Evolutionary conservation across 2,888 invertebrate genomes (phyloP), one percentile per base, ranked within the genome.

Genomic region (Anthophora plumipes): DNA sequence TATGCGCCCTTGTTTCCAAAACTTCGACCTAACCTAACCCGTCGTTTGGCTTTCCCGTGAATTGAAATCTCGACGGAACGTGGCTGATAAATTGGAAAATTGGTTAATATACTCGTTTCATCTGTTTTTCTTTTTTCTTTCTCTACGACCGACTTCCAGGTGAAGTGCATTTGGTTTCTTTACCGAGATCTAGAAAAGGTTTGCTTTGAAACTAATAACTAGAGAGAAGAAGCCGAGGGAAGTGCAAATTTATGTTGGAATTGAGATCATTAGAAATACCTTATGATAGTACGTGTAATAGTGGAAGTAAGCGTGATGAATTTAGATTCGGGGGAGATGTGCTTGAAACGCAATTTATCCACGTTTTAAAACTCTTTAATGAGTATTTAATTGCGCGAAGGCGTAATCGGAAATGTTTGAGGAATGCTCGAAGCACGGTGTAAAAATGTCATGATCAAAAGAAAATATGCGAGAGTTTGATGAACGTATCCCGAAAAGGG

Each of bases 11-110:
- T 66, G 57, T 57, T 66, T 46, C 66, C 39, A 11, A 39, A 41
- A 61, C 63, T 52, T 52, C 31, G 52, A n/a, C 20, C 31, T 31
- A 31, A 31, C 31, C 31, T 31, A 31, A 31, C 2, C 39, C 64
- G 41, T 6, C 46, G 52, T 41, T 54, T 39, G 67, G 25, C 46
- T 57, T 41, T 41, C 55, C 59, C n/a, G 57, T 57, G 67, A 67
- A 73, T 73, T 73, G 67, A 46, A 73, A 73, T 73, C 57, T 66
- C 66, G 22, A 37, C 39, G 66, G 50, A 20, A 9, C 39, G 22
- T 22, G 17, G 66, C 11, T 54, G 52, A 54, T 66, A 66, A 66
- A 66, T 66, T 66, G 66, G 54, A 66, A 54, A 52, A 52, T 66
- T 22, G 22, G 5, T n/a, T 37, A 52, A 52, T 37, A 64, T 20